Base-by-base conservation (phyloP, 92 coral and sea anemone genomes). In the Ricordea florida region DNA sequence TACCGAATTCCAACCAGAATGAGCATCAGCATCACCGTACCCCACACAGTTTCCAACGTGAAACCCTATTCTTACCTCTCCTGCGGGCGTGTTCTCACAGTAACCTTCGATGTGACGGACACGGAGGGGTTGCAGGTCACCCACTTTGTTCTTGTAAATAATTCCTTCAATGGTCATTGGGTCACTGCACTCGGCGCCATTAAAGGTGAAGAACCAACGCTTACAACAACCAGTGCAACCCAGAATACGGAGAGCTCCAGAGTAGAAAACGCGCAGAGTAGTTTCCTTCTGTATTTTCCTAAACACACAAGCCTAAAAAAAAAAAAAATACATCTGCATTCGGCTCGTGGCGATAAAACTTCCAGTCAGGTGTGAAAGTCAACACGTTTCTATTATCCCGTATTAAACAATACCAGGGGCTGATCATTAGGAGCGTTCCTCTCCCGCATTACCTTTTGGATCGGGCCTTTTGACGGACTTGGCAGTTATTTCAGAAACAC, bases 11-110 rank as follows among this genome's bases (percentile, higher is more conserved):
- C 66, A 77, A 2, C 76, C 58, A 0, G 68, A 50, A 30, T 21
- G 34, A 0, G 68, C 76, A 47, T 77, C 67, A 31, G 57, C 74
- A 36, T 21, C 50, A 47, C 65, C 53, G 41, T 62, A 63, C 31
- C 82, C 74, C 4, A 26, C 27, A 41, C 84, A 66, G 49, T 44
- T 66, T 0, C 77, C 84, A n/a, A 79, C 85, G 52, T 66, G 47
- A 57, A 79, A 58, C 37, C 79, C 85, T 32, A 79, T 62, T 35
- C 84, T 76, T 37, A 78, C 69, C 46, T 1, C 33, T 38, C 69
- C 69, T 25, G 10, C 41, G 2, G 37, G 69, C 21, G 41, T 38
- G 51, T 62, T 62, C 20, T 15, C 51, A 24, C 69, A 62, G 24
- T 62, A 40, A n/a, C 51, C 36, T 62, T 62, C 69, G 41, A 40